These are phyloP conservation scores for Tenualosa thibaudeaui DNA, from an alignment of 2,797 vertebrate genomes.

Conservation along the genomic window DNA sequence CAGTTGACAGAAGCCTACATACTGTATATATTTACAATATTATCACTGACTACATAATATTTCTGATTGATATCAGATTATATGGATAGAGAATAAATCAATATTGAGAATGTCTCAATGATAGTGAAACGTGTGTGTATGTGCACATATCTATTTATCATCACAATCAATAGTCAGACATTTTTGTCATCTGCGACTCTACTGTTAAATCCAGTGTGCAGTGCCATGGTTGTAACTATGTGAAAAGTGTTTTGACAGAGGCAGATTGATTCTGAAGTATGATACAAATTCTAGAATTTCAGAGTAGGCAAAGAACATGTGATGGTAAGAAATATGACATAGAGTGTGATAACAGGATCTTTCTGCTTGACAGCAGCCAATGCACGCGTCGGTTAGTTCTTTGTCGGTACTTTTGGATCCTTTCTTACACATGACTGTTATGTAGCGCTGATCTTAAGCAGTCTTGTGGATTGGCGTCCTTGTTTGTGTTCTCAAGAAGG, in stretches of 20 bases:
- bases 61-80: too few relatives aligned
- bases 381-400: slow-evolving; percentile 55
- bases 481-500: not conserved
- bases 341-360: slow-evolving; percentile 59
- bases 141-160: not conserved
- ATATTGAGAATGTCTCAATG: too few relatives aligned
- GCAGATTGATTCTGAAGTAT: slow-evolving; percentile 40
- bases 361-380: slow-evolving; percentile 54
- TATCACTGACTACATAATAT: too few relatives aligned
- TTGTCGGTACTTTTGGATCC: slow-evolving; percentile 54
- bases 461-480: not conserved
- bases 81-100: too few relatives aligned
- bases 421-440: slow-evolving; percentile 54
- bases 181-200: not conserved
- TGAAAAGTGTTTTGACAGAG: not conserved
- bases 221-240: not conserved
- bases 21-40: too few relatives aligned
- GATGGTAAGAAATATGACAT: slow-evolving; percentile 63
- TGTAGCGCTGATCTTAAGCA: not conserved
- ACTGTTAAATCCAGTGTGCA: not conserved
- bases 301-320: slow-evolving; percentile 48
- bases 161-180: not conserved
- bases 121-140: too few relatives aligned
- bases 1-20: too few relatives aligned
- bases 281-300: slow-evolving; percentile 53